Evolutionary conservation across 1,140 invertebrate genomes (phyloP).

Genomic region (Caenorhabditis briggsae): DNA sequence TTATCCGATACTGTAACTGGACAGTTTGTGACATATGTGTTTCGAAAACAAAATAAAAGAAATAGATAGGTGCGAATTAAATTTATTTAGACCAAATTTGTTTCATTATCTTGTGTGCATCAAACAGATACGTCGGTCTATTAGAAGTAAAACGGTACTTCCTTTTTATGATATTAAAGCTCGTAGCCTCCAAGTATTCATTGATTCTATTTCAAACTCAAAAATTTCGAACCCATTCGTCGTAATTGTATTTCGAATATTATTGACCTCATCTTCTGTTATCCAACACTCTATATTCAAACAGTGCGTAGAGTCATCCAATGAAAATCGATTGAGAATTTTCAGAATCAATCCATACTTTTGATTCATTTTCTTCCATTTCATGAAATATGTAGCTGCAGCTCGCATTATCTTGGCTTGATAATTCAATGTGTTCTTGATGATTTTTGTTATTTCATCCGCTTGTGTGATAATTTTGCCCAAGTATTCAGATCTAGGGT

Average conservation of each 20-base stretch:
- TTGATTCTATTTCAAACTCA: slow-evolving; percentile 87
- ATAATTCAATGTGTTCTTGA: slow-evolving; percentile 71
- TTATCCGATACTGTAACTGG: too few species aligned
- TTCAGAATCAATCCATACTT: slow-evolving; percentile 87
- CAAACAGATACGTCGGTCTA: too few species aligned
- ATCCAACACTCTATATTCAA: slow-evolving; percentile 99
- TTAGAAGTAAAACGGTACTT: too few species aligned
- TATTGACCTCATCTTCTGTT: slow-evolving; percentile 88
- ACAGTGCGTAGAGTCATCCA: slow-evolving; percentile 87
- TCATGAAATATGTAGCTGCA: slow-evolving; percentile 91
- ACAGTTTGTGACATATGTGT: too few species aligned
- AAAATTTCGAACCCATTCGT: too few species aligned
- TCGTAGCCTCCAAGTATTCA: slow-evolving; percentile 74
- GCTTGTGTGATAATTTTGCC: slow-evolving; percentile 80
- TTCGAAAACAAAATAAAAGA: too few species aligned
- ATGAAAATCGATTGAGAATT: slow-evolving; percentile 85
- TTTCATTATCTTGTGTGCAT: too few species aligned
- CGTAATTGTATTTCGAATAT: slow-evolving; percentile 81
- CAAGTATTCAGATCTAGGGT: slow-evolving; percentile 90
- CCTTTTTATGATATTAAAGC: too few species aligned
- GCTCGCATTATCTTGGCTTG: slow-evolving; percentile 87
- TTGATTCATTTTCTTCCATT: slow-evolving; percentile 93
- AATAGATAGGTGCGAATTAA: too few species aligned
- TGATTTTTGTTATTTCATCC: slow-evolving; percentile 93
- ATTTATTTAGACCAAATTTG: too few species aligned